Base-by-base conservation (phyloP, 2,888 invertebrate genomes). In the Plutella xylostella region DNA sequence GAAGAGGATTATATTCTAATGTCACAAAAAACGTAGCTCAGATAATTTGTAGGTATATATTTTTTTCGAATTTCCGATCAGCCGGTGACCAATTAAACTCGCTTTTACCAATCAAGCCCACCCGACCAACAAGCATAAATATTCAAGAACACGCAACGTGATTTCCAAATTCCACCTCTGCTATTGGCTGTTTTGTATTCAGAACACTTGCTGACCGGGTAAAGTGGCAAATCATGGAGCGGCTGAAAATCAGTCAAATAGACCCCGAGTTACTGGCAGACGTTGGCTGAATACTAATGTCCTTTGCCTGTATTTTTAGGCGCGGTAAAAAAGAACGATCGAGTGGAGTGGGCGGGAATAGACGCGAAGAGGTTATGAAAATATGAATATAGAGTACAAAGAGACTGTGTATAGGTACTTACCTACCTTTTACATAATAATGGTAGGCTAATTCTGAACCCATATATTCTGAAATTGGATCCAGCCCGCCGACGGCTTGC, bases 241-340 rank as follows among this genome's bases (percentile, higher is more conserved):
- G 71, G 71, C 78, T 78, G 82, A 79, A 77, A 82, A 82, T 82
- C 82, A 82, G 82, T 80, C 82, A 79, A 80, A 82, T 78, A 80
- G 78, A 79, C 75, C 73, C 70, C 64, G 77, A 72, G 79, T 72
- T 74, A 71, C 72, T 68, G 67, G 66, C 60, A 52, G 54, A 35
- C 65, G 68, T 54, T 61, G 46, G 48, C 55, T 61, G 80, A 72
- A 80, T 82, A 71, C 65, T 66, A 68, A 65, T 61, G 30, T 9
- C 61, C n/a, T n/a, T n/a, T 59, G 54, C 53, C 52, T 54, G 56
- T 56, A 60, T 61, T 54, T 54, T 15, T 4, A 4, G 14, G 52
- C 49, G 53, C 58, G 58, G 60, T n/a, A 63, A 68, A 65, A 60
- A 57, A 55, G 19, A 11, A 41, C n/a, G 35, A 34, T 3, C 2